These are phyloP conservation scores for Tolypeutes matacus DNA, from an alignment of 2,797 vertebrate species.

Conservation along the genomic window DNA sequence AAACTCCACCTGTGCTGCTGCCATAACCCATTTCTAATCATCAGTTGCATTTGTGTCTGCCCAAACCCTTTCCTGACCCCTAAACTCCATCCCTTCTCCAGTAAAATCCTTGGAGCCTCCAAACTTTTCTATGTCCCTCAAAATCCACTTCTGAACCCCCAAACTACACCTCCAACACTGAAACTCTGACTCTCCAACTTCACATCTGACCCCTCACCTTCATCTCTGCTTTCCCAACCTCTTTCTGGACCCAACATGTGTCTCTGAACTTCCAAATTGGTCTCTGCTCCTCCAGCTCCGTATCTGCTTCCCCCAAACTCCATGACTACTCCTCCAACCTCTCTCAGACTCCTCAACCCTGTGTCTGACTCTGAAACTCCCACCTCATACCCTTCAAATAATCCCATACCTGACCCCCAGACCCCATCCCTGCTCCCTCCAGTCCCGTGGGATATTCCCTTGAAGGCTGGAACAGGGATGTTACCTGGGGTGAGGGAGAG, in stretches of 20 bases:
- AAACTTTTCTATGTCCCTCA: constrained; percentile 9
- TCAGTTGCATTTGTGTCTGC: neutral
- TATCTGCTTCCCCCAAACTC: constrained; percentile 43
- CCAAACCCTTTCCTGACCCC: constrained; percentile 4
- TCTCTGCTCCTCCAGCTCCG: neutral
- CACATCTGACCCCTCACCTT: constrained; percentile 18
- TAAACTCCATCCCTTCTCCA: neutral
- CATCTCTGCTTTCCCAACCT: neutral
- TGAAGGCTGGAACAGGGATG: constrained; percentile 26
- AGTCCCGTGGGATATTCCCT: constrained; percentile 26
- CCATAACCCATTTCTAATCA: neutral
- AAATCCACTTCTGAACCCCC: constrained; percentile 10
- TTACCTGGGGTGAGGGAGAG: constrained; percentile 80
- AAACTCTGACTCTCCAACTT: constrained; percentile 19
- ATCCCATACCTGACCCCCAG: neutral
- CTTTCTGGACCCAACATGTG: constrained; percentile 45
- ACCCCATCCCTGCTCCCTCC: neutral
- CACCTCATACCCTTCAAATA: neutral
- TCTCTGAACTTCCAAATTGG: constrained; percentile 23
- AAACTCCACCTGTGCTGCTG: neutral
- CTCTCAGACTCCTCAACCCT: constrained; percentile 6
- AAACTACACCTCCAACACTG: constrained; percentile 20
- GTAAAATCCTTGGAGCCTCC: neutral
- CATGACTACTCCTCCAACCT: neutral
- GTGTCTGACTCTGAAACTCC: neutral